Evolutionary conservation across 2,888 invertebrate genomes (phyloP), one percentile per base, ranked within the genome.

Genomic region (Brassicogethes aeneus): DNA sequence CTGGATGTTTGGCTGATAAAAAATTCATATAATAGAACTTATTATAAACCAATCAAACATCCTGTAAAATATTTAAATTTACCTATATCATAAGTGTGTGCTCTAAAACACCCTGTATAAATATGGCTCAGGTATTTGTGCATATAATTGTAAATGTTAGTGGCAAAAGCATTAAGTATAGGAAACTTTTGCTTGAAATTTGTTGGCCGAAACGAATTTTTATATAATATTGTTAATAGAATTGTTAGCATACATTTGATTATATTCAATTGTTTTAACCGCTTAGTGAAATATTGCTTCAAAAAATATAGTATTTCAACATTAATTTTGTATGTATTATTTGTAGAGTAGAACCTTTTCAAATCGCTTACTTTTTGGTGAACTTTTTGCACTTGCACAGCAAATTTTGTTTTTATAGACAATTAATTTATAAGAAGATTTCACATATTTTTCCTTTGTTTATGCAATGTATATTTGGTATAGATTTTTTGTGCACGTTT

Each of bases 231-330:
- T 51, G 44, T 50, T 53, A 55, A 50, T 47, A 46, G 43, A 43
- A 44, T 51, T 53, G 51, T 54, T 54, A 54, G 50, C 43, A 43
- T 47, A 23, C 41, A 42, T 15, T 54, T 55, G 14, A 32, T 12
- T 48, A 48, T 52, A 49, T 53, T 53, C 48, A 12, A 52, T 54
- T 57, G 51, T 54, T 57, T 51, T 44, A 52, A 52, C 44, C 42
- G 57, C 56, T 56, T 55, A 56, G 48, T 57, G 57, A 54, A 54
- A 52, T 49, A 54, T 51, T 49, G 56, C 55, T 56, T 58, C 54
- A 52, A 47, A 52, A 47, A 57, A 59, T 59, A 59, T 57, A 59
- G 57, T 55, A 60, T 59, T 59, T 54, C 55, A 59, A 56, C 54
- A 50, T 47, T 48, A 48, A 3, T n/a, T n/a, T n/a, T n/a, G 40